Evolutionary conservation across 2,797 vertebrate species (phyloP).

Genomic region (Poecile montanus): DNA sequence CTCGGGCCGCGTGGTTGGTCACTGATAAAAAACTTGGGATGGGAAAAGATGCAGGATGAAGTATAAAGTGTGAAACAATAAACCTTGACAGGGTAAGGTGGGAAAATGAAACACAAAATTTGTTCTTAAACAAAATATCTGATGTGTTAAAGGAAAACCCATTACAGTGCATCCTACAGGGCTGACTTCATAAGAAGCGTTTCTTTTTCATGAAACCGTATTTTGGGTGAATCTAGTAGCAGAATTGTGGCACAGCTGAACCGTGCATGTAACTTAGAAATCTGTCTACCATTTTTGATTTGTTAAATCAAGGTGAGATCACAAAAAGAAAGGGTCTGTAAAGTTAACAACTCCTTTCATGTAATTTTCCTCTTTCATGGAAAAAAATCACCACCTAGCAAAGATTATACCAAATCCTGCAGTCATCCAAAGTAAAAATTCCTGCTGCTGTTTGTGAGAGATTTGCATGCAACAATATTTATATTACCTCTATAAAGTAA

Average conservation of each 20-base stretch:
- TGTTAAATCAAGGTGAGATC: background rate
- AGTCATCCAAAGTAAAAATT: background rate
- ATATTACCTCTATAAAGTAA: background rate
- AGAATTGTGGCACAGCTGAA: background rate
- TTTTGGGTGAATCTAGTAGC: background rate
- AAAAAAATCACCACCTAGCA: background rate
- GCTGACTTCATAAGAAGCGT: rapidly evolving
- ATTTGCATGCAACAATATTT: background rate
- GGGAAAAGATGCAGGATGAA: background rate
- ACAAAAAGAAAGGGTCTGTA: background rate
- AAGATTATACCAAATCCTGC: background rate
- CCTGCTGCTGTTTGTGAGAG: background rate
- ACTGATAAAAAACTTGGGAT: background rate
- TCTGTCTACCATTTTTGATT: background rate
- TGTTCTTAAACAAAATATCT: background rate
- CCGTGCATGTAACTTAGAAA: rapidly evolving
- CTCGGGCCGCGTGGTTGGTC: rapidly evolving
- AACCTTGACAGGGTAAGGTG: background rate
- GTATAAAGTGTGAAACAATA: background rate
- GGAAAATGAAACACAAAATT: background rate
- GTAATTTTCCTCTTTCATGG: background rate
- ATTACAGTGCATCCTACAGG: rapidly evolving
- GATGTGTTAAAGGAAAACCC: background rate
- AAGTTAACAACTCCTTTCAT: background rate
- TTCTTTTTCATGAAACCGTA: background rate